Base-by-base conservation (phyloP, 2,797 vertebrate species). In the Melanotaenia pygmaea region DNA sequence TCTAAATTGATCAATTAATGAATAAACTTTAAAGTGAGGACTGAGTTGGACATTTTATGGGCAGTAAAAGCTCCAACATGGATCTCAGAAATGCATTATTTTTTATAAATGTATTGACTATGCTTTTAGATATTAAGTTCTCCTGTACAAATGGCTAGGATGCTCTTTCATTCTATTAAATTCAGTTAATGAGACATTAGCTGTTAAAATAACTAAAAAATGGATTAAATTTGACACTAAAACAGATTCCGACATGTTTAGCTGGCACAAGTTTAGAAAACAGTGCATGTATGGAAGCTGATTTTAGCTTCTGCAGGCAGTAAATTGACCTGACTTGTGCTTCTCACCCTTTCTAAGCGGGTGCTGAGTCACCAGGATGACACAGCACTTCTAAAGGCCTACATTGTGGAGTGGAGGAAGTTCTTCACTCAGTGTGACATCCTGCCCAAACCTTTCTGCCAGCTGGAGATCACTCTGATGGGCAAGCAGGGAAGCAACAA, bases 351-450 rank as follows among this genome's bases (percentile, higher is more conserved):
- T 67, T 43, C 51, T 28, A 54, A 99, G 98, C 94, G 97, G 85
- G 98, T 99, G 78, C 90, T 99, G 89, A 99, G 98, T 89, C 97
- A 99, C 90, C 98, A 99, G 88, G 97, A 99, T 72, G 98, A 99
- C 89, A 98, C 98, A 0, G 98, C 97, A 5, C 93, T 99, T 40
- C 94, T 99, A 6, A 99, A 99, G 91, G 97, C 97, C 1, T 99
- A 99, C 84, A 99, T 98, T 6, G 96, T 96, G 64, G 98, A 99
- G 92, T 99, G 98, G 98, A 95, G 98, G 88, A 99, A 99, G 94
- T 99, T 99, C 93, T 99, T 99, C 92, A 99, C 97, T 0, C 98
- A 99, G 70, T 99, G 98, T 8, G 97, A 99, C 93, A 99, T 99
- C 90, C 92, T 99, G 81, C 97, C 98, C 45, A 99, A 99, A 89